These are phyloP conservation scores for Leptinotarsa defecta DNA, from an alignment of 1,140 invertebrate genomes.

Conservation along the genomic window DNA sequence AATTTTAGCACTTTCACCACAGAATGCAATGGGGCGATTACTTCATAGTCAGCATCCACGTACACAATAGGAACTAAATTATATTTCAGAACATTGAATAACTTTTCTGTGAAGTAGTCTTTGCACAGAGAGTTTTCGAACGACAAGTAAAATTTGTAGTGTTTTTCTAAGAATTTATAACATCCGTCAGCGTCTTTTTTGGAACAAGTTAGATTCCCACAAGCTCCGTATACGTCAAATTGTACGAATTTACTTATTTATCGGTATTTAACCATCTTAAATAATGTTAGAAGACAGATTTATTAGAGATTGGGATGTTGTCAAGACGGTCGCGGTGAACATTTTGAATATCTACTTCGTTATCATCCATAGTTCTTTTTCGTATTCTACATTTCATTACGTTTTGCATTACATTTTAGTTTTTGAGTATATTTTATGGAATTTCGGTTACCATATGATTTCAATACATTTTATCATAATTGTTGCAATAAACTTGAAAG, in stretches of 20 bases:
- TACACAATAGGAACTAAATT: slow-evolving; percentile 64
- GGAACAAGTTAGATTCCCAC: slow-evolving; percentile 54
- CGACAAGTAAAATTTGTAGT: slow-evolving; percentile 61
- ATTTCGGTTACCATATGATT: too few relatives aligned
- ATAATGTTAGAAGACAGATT: too few relatives aligned
- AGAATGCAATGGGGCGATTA: slow-evolving; percentile 62
- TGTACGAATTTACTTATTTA: slow-evolving; percentile 62
- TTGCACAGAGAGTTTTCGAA: slow-evolving; percentile 65
- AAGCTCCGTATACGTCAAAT: slow-evolving; percentile 74
- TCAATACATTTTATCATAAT: too few relatives aligned
- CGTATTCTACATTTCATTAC: too few relatives aligned
- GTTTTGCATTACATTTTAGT: too few relatives aligned
- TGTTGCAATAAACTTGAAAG: too few relatives aligned
- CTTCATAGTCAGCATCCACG: slow-evolving; percentile 62
- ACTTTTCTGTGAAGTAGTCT: slow-evolving; percentile 67
- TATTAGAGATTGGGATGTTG: too few relatives aligned
- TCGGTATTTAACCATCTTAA: too few relatives aligned
- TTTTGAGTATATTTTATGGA: too few relatives aligned
- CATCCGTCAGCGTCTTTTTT: slow-evolving; percentile 51
- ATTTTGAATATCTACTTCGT: too few relatives aligned
- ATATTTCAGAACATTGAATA: slow-evolving; percentile 56
- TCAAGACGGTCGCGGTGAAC: too few relatives aligned
- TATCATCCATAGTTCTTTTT: too few relatives aligned
- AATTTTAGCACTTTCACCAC: slow-evolving; percentile 67
- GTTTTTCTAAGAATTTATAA: slow-evolving; percentile 55